These are phyloP conservation scores for Dolichomitus sp. DNA, from an alignment of 2,888 invertebrate genomes.

Conservation along the genomic window DNA sequence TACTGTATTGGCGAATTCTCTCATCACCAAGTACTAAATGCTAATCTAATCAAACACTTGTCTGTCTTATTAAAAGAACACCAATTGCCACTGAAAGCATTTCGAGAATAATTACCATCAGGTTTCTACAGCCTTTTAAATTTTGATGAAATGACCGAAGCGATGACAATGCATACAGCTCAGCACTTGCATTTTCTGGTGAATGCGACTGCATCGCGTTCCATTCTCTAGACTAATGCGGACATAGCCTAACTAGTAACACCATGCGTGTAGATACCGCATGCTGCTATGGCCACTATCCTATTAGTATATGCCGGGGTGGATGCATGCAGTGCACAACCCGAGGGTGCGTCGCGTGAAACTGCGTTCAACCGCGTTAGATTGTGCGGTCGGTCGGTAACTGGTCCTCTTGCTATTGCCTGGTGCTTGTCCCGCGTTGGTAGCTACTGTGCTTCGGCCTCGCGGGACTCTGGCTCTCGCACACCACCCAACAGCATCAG, in stretches of 20 bases:
- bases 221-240: slow-evolving; percentile 48
- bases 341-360: slow-evolving; percentile 60
- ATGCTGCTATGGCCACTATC: slow-evolving; percentile 34
- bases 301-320: slow-evolving; percentile 61
- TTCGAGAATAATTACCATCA: background rate
- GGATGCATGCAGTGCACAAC: slow-evolving; percentile 45
- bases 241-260: slow-evolving; percentile 47
- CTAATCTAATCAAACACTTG: no score
- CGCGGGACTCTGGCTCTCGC: slow-evolving; percentile 57
- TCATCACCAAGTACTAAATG: no score
- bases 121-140: background rate
- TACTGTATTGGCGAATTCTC: no score
- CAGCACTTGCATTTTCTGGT: slow-evolving; percentile 47
- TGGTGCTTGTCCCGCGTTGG: slow-evolving; percentile 42
- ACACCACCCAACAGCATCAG: slow-evolving; percentile 56
- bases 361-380: slow-evolving; percentile 68
- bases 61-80: no score
- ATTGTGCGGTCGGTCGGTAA: slow-evolving; percentile 70
- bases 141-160: slow-evolving; percentile 13
- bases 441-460: slow-evolving; percentile 61
- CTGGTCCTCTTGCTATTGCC: slow-evolving; percentile 60
- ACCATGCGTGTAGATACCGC: slow-evolving; percentile 43
- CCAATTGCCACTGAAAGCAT: background rate
- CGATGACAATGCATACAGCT: slow-evolving; percentile 26
- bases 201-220: slow-evolving; percentile 33